Percentiles rank a stretch among this genome's conserved stretches.
Conservation (phyloP, 2,797 vertebrate genomes). For the Fundulus diaphanus region DNA sequence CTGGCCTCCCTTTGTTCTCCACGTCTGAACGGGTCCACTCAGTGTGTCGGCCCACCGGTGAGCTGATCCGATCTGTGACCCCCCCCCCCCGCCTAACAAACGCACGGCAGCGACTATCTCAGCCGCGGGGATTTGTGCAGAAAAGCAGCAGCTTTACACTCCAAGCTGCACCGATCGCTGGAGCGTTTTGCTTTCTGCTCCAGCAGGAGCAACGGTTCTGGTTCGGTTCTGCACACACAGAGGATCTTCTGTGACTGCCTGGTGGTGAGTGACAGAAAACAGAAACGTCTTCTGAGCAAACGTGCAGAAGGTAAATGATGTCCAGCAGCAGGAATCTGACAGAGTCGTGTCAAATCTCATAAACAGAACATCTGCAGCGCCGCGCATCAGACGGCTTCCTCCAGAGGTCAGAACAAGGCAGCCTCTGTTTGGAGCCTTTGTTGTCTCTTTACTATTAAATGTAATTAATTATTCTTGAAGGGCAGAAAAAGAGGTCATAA, state of each 20-base stretch:
- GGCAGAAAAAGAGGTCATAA: neutral
- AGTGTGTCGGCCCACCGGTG: constrained; percentile 30
- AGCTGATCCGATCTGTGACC: constrained; percentile 37
- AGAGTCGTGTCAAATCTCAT: neutral
- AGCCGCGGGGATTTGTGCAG: neutral
- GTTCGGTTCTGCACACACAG: neutral
- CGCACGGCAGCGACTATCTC: neutral
- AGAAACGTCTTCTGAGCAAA: constrained; percentile 3
- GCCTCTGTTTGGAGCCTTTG: neutral
- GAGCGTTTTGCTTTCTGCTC: neutral
- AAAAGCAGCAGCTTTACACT: neutral
- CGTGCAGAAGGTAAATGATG: constrained; percentile 7
- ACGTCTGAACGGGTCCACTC: constrained; percentile 40
- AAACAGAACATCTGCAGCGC: neutral
- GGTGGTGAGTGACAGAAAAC: neutral
- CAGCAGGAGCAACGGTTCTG: neutral
- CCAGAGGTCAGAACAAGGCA: neutral
- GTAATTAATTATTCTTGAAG: too few species aligned
- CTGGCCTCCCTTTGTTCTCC: constrained; percentile 9
- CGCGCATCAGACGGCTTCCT: too few species aligned
- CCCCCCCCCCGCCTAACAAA: constrained; percentile 24
- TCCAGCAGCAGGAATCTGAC: neutral
- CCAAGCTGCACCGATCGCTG: neutral
- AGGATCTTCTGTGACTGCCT: neutral
- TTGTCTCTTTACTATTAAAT: neutral